phyloP scores from a whole-genome alignment of 2,113 vertebrate species.

The human (Homo sapiens) region GRCh38 chr3:49620501-49621000 shows the following conservation, averaged over 20 bases:
- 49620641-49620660: background rate
- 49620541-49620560: background rate
- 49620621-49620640: background rate
- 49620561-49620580: background rate
- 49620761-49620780: too few species aligned
- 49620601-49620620: background rate
- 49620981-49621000: background rate
- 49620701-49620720: background rate
- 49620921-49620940: too few species aligned
- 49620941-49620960: background rate
- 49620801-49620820: too few species aligned
- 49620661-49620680: background rate
- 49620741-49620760: too few species aligned
- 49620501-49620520: background rate
- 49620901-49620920: too few species aligned
- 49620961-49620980: background rate
- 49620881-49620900: too few species aligned
- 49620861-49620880: too few species aligned
- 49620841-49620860: too few species aligned
- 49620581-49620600: background rate
- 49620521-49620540: background rate
- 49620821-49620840: too few species aligned
- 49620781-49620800: too few species aligned
- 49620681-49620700: background rate
- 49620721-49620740: too few species aligned